phyloP scores from a whole-genome alignment of 1,140 invertebrate species.

The Cydia fagiglandana region DNA sequence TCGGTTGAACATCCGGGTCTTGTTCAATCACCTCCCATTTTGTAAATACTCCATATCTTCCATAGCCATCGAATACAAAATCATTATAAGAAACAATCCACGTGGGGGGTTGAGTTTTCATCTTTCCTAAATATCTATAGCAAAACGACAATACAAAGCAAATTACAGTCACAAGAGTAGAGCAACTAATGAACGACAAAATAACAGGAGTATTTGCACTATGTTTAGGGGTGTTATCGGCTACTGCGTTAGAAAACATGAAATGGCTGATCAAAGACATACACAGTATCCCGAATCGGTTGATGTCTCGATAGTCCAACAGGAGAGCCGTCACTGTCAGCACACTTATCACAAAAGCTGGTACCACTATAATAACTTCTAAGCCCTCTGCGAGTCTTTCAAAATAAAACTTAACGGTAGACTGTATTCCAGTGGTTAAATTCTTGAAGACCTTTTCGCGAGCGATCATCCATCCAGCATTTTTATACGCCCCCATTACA shows the following conservation, averaged over 20 bases:
- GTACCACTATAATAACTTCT: background rate
- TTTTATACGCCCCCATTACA: background rate
- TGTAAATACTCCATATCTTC: slow-evolving; percentile 1
- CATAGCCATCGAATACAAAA: background rate
- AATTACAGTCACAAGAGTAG: background rate
- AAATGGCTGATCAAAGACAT: slow-evolving; percentile 11
- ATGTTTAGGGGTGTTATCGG: background rate
- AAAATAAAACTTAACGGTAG: background rate
- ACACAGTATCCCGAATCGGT: background rate
- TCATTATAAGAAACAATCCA: slow-evolving; percentile 10
- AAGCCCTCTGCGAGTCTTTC: background rate
- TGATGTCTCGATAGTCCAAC: background rate
- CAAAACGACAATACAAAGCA: background rate
- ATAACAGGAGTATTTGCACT: background rate
- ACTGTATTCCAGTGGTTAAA: slow-evolving; percentile 10
- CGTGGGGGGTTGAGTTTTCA: background rate
- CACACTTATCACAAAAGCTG: background rate
- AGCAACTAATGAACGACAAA: background rate
- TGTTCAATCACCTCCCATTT: background rate
- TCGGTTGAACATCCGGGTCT: background rate
- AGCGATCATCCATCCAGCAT: background rate
- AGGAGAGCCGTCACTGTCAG: background rate
- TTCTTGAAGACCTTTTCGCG: background rate
- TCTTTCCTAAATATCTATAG: slow-evolving; percentile 1
- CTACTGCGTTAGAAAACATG: background rate